phyloP scores from a whole-genome alignment of 2,797 vertebrate species.

The Gallinago nigripennis region DNA sequence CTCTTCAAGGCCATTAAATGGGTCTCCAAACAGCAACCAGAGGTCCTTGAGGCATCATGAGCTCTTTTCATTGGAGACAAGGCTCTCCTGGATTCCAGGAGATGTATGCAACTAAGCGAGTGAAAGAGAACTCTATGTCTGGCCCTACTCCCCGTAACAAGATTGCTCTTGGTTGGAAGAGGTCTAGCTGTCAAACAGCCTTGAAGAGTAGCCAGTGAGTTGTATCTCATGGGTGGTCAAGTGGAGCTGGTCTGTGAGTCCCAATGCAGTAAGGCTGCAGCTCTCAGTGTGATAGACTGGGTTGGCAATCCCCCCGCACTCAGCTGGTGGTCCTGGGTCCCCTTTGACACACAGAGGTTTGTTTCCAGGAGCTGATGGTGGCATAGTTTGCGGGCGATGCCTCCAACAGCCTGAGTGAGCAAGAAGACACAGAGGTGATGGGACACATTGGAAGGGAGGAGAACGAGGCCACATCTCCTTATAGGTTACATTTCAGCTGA shows the following conservation, averaged over 20 bases:
- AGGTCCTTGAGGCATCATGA: not conserved
- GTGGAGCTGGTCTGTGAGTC: not conserved
- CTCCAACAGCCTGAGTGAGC: not conserved
- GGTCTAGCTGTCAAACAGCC: not conserved
- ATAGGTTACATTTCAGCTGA: not conserved
- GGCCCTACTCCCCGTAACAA: too few relatives aligned
- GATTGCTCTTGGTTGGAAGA: not conserved
- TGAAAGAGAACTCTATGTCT: not conserved
- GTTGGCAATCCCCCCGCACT: not conserved
- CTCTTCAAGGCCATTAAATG: not conserved
- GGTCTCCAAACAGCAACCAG: not conserved
- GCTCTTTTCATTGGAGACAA: not conserved
- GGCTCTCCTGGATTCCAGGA: not conserved
- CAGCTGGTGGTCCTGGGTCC: not conserved
- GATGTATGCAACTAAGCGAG: not conserved
- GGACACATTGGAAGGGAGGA: not conserved
- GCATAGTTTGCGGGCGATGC: not conserved
- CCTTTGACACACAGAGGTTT: not conserved
- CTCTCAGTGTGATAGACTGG: not conserved
- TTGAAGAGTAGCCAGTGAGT: not conserved
- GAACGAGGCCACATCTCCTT: not conserved
- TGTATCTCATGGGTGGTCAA: not conserved
- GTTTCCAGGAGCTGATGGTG: not conserved
- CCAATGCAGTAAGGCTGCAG: rapidly evolving
- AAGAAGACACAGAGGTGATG: not conserved